phyloP scores from a whole-genome alignment of 2,888 invertebrate species.

The Mythimna vitellina region DNA sequence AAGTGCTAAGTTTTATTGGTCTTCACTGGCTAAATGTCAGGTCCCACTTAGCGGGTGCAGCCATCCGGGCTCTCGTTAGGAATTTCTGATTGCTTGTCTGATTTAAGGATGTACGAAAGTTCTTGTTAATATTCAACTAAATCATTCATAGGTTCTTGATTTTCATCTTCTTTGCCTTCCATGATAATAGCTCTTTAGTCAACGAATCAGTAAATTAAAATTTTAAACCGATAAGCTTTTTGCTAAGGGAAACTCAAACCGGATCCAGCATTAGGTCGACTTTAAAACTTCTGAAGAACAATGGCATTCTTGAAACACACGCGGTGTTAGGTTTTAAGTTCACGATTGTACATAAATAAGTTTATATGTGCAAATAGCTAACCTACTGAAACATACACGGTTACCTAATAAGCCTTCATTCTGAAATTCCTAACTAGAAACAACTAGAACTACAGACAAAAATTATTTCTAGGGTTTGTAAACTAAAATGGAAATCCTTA shows the following conservation, averaged over 20 bases:
- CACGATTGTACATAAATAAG: constrained; percentile 3
- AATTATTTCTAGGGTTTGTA: not conserved
- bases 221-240: constrained; percentile 8
- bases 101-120: not conserved
- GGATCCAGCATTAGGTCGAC: constrained; percentile 32
- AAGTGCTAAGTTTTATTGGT: constrained; percentile 40
- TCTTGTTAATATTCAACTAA: not conserved
- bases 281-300: constrained; percentile 42
- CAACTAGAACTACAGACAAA: too few species aligned
- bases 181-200: not conserved
- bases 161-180: not conserved
- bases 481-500: not conserved
- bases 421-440: not conserved
- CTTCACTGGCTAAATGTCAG: constrained; percentile 36
- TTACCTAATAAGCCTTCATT: constrained; percentile 17
- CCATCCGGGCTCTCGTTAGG: constrained; percentile 21
- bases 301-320: constrained; percentile 39
- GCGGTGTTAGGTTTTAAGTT: constrained; percentile 11
- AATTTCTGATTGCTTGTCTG: constrained; percentile 13
- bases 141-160: not conserved
- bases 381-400: not conserved
- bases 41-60: constrained; percentile 9
- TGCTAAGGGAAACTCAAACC: constrained; percentile 23
- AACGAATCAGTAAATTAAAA: not conserved
- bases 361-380: not conserved